Conservation (phyloP, 2,113 vertebrate species). For the Corythoichthys haematopterus region DNA sequence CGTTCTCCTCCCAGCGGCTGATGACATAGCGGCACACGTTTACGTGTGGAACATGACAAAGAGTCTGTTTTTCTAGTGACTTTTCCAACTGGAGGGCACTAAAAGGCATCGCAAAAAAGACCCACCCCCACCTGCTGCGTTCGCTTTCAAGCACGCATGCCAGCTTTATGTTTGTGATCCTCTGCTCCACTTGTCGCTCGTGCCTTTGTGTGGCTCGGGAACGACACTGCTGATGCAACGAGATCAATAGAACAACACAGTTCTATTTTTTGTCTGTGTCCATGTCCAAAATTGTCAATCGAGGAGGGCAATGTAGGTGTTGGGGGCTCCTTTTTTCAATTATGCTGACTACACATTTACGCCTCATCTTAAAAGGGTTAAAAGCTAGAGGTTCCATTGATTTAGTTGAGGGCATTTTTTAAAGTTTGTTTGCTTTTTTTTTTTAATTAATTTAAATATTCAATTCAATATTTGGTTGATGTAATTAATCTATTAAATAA, state of each 20-base stretch:
- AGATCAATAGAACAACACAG: constrained; percentile 46
- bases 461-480: no score
- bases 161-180: background rate
- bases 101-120: background rate
- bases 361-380: no score
- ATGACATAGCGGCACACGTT: background rate
- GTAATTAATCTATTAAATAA: no score
- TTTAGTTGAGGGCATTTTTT: no score
- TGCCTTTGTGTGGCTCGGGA: constrained; percentile 8
- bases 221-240: constrained; percentile 40
- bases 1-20: background rate
- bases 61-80: background rate
- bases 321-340: no score
- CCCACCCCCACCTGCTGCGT: background rate
- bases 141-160: background rate
- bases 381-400: no score
- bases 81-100: background rate
- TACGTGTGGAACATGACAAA: constrained; percentile 4
- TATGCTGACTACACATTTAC: no score
- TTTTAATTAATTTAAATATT: no score
- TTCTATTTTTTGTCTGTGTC: constrained; percentile 25
- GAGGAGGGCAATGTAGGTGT: constrained; percentile 6
- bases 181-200: background rate
- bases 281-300: constrained; percentile 41
- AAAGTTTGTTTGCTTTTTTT: no score